A percentile compares a stretch with the other conserved stretches of the same genome.
These are phyloP conservation scores for Eledone cirrhosa DNA, from an alignment of 2,888 invertebrate genomes.

Conservation along the genomic window DNA sequence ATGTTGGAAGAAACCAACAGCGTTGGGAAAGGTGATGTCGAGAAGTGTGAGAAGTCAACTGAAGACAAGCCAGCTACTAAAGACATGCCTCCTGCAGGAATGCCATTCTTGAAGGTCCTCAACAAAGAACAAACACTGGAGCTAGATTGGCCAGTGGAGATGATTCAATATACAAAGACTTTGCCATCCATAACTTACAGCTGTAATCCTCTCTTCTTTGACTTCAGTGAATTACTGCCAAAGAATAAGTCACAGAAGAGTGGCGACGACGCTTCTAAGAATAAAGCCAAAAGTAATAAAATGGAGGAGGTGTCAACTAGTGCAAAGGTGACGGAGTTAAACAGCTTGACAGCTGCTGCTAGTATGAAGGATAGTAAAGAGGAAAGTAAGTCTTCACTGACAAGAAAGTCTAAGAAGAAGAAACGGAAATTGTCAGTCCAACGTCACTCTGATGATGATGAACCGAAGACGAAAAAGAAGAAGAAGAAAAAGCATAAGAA, in stretches of 20 bases:
- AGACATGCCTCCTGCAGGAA: constrained; percentile 30
- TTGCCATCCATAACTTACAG: constrained; percentile 56
- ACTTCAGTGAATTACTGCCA: constrained; percentile 53
- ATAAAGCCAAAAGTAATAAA: constrained; percentile 33
- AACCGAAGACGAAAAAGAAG: constrained; percentile 39
- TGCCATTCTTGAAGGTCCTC: constrained; percentile 51
- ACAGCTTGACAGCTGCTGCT: constrained; percentile 33
- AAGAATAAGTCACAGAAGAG: constrained; percentile 31
- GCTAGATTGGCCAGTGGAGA: constrained; percentile 63
- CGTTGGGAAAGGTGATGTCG: constrained; percentile 25
- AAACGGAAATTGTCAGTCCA: constrained; percentile 23
- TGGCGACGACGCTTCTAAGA: constrained; percentile 26
- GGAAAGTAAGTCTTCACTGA: constrained; percentile 33
- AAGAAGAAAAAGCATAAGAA: constrained; percentile 50
- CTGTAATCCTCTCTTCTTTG: constrained; percentile 64
- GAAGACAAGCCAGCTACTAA: constrained; percentile 27
- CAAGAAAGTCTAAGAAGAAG: constrained; percentile 36
- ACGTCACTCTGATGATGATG: constrained; percentile 35
- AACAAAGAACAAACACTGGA: constrained; percentile 55
- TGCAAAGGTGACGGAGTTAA: constrained; percentile 14
- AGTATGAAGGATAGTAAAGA: constrained; percentile 31
- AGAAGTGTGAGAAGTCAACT: constrained; percentile 21
- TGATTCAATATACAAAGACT: constrained; percentile 57
- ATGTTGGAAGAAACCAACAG: constrained; percentile 26
- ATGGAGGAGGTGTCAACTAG: constrained; percentile 25